Conservation (phyloP, 2,888 invertebrate genomes). For the Ceraclea dissimilis region DNA sequence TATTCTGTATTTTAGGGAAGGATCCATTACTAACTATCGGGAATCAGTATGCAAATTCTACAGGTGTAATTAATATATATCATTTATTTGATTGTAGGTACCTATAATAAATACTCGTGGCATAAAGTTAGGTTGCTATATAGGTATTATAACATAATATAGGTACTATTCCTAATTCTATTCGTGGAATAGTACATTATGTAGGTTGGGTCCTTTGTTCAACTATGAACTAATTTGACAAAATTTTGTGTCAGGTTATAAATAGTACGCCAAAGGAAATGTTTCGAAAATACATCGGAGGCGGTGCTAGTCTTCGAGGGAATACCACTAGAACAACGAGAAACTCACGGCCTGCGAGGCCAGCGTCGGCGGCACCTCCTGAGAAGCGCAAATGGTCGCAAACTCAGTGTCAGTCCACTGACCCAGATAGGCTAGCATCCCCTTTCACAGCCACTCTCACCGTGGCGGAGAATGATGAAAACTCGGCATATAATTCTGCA, state of each 20-base stretch:
- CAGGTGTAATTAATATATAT: no score
- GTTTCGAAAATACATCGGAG: slow-evolving; percentile 21
- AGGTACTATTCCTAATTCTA: no score
- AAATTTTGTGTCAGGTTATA: slow-evolving; percentile 22
- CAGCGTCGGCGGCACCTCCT: slow-evolving; percentile 48
- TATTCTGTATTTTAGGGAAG: no score
- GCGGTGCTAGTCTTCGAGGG: slow-evolving; percentile 18
- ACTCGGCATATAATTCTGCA: slow-evolving; percentile 39
- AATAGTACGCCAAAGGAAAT: slow-evolving; percentile 25
- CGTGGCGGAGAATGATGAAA: slow-evolving; percentile 38
- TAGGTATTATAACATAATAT: no score
- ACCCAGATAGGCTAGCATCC: slow-evolving; percentile 17
- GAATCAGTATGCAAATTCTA: no score
- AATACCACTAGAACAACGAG: slow-evolving; percentile 17
- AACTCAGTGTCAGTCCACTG: slow-evolving; percentile 31
- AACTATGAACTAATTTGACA: no score
- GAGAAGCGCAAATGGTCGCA: slow-evolving; percentile 75
- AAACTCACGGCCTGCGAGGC: slow-evolving; percentile 38
- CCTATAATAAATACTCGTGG: no score
- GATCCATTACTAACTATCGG: no score
- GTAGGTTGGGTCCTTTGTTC: no score
- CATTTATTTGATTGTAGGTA: no score
- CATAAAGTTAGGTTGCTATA: no score
- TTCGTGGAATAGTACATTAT: no score
- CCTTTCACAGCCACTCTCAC: slow-evolving; percentile 25